Percentiles rank a stretch among this genome's conserved stretches.
These are phyloP conservation scores for Probosciger aterrimus DNA, from an alignment of 2,113 vertebrate genomes.

Conservation along the genomic window DNA sequence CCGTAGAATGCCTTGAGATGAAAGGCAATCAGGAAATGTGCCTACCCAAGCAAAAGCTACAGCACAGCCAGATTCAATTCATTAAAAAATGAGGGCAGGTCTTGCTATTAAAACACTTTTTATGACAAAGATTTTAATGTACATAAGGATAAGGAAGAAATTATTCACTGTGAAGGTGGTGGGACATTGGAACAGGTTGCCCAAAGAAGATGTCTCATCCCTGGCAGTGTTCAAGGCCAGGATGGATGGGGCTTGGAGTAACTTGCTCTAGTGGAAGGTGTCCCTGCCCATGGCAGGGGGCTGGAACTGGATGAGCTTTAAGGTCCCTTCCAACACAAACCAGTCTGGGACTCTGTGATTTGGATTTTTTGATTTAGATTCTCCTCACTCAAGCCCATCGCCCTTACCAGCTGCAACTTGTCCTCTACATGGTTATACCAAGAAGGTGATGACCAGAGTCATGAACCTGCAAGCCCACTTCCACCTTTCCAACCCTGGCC, in stretches of 20 bases:
- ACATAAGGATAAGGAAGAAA: not conserved
- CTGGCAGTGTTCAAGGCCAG: not conserved
- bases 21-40: not conserved
- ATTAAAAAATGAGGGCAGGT: not conserved
- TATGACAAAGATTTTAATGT: not conserved
- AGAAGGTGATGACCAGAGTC: not conserved
- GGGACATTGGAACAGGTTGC: not conserved
- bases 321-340: not conserved
- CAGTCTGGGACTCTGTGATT: not conserved
- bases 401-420: not conserved
- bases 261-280: not conserved
- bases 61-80: not conserved
- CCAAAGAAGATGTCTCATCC: not conserved
- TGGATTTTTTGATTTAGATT: not conserved
- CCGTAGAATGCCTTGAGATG: rapidly evolving
- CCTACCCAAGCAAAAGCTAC: not conserved
- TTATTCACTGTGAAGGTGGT: not conserved
- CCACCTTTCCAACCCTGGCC: not conserved
- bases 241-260: not conserved
- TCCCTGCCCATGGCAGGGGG: not conserved
- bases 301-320: not conserved
- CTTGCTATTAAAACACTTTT: not conserved
- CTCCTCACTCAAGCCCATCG: too few relatives aligned
- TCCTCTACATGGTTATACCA: rapidly evolving
- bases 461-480: not conserved